Conservation (phyloP, 2,113 vertebrate genomes). For the Manacus vitellinus region DNA sequence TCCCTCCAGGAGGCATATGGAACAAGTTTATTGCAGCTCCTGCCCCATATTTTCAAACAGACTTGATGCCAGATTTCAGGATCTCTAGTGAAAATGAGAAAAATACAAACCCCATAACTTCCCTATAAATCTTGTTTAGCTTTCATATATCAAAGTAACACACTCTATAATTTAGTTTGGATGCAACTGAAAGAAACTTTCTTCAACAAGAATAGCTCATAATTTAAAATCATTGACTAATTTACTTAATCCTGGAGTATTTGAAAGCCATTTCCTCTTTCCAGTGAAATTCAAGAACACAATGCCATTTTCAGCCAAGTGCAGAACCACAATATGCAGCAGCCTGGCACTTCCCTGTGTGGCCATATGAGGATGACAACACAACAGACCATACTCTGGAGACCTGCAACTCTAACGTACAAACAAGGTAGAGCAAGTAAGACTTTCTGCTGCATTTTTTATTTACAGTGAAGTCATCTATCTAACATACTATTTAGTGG, state of each 20-base stretch:
- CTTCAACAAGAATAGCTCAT: background rate
- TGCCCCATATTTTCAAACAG: conserved; percentile 94
- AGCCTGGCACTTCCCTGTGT: background rate
- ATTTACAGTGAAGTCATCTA: background rate
- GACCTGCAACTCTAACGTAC: background rate
- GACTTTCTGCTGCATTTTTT: background rate
- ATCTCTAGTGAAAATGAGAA: conserved; percentile 81
- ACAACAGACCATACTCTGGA: background rate
- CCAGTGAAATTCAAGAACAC: background rate
- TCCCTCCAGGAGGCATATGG: conserved; percentile 94
- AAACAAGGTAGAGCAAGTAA: background rate
- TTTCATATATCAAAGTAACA: background rate
- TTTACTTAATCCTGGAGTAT: background rate
- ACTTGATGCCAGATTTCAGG: conserved; percentile 96
- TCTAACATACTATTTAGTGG: background rate
- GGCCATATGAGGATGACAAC: background rate
- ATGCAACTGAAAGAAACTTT: background rate
- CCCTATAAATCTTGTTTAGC: background rate
- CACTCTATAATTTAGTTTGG: background rate
- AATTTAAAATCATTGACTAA: background rate
- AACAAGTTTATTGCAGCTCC: conserved; percentile 87
- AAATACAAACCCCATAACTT: background rate
- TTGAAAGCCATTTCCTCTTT: background rate
- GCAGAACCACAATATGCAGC: background rate
- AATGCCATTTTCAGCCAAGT: background rate